Conservation (phyloP, 2,113 vertebrate species). For the Ciconia stormi region DNA sequence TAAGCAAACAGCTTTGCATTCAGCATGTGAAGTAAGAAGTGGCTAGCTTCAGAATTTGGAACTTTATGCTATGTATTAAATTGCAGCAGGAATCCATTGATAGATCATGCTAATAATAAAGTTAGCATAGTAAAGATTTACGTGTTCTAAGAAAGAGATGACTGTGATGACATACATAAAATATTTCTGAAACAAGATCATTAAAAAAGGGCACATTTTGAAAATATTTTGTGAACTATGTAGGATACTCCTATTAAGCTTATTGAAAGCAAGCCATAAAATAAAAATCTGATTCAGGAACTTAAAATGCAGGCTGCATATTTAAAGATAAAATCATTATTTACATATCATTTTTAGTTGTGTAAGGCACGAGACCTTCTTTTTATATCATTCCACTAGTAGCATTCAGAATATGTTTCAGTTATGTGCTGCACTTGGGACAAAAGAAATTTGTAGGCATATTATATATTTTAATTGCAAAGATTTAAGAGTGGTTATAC, state of each 20-base stretch:
- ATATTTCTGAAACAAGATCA: conserved; percentile 42
- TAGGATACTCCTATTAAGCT: not conserved
- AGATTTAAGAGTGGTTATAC: not conserved
- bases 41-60: not conserved
- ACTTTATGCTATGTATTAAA: not conserved
- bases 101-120: conserved; percentile 29
- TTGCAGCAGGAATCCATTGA: not conserved
- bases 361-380: not conserved
- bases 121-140: not conserved
- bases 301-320: not conserved
- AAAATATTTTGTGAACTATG: conserved; percentile 33
- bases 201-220: conserved; percentile 26
- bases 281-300: not conserved
- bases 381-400: not conserved
- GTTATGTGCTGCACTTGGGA: not conserved
- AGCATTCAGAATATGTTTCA: not conserved
- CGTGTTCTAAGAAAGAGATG: conserved; percentile 16
- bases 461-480: not conserved
- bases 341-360: not conserved
- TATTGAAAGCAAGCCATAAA: conserved; percentile 31
- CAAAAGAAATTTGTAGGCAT: not conserved
- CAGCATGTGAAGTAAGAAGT: not conserved
- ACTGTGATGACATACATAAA: conserved; percentile 29
- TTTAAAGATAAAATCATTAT: not conserved
- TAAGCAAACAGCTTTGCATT: not conserved